Percentiles rank a stretch among this genome's conserved stretches.
phyloP scores from a whole-genome alignment of 2,113 vertebrate genomes.

The Neodon shergylaensis region DNA sequence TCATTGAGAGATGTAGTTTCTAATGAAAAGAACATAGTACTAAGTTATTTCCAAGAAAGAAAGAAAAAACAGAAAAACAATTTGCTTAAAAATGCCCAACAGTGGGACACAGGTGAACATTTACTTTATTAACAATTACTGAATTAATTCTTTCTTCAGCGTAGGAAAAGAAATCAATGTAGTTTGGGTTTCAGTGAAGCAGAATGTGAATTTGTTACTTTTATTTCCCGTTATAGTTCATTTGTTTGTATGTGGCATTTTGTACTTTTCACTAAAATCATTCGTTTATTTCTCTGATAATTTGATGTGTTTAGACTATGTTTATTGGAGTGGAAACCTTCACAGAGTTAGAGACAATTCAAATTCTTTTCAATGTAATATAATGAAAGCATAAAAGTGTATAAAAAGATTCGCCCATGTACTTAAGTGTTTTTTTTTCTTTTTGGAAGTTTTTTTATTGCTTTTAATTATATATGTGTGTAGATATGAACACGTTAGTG shows the following conservation, averaged over 20 bases:
- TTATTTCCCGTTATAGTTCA: neutral
- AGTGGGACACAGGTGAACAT: neutral
- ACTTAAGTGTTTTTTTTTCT: neutral
- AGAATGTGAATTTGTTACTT: neutral
- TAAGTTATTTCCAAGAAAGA: neutral
- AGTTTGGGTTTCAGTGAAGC: conserved; percentile 13
- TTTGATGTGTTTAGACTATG: neutral
- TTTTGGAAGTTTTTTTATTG: neutral
- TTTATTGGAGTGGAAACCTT: neutral
- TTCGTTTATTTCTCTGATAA: neutral
- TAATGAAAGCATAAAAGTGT: neutral
- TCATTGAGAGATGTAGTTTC: neutral
- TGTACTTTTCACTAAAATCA: neutral
- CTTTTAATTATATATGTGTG: neutral
- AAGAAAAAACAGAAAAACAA: neutral
- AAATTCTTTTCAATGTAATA: neutral
- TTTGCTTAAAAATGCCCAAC: neutral
- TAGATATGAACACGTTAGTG: no score
- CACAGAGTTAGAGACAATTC: neutral
- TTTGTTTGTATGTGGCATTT: neutral
- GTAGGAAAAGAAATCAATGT: neutral
- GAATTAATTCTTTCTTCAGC: neutral
- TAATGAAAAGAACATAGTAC: neutral
- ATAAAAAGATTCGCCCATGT: neutral
- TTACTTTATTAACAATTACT: neutral